phyloP scores from a whole-genome alignment of 2,797 vertebrate species.

The Staurois parvus region DNA sequence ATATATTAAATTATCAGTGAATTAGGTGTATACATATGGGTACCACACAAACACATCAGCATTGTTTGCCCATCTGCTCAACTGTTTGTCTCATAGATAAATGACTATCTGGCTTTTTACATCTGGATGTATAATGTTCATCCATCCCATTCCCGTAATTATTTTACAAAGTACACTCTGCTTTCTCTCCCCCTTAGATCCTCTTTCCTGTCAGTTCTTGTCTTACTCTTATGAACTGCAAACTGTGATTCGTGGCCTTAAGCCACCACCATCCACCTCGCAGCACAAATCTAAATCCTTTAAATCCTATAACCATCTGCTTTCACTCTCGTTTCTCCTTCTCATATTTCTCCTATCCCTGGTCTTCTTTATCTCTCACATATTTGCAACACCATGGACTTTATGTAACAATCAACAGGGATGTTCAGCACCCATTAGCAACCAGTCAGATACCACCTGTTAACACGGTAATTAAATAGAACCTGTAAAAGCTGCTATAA shows the following conservation, averaged over 20 bases:
- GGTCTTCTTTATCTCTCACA: background rate
- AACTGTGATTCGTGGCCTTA: constrained; percentile 24
- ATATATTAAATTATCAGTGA: too few species aligned
- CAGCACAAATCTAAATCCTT: constrained; percentile 32
- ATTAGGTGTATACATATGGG: too few species aligned
- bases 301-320: constrained; percentile 40
- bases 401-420: background rate
- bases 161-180: background rate
- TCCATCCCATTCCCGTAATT: too few species aligned
- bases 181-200: background rate
- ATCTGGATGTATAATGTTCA: background rate
- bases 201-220: background rate
- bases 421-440: background rate
- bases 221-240: constrained; percentile 4
- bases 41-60: too few species aligned
- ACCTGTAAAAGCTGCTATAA: too few species aligned
- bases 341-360: background rate
- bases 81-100: too few species aligned
- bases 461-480: too few species aligned
- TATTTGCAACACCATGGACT: background rate
- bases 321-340: constrained; percentile 17
- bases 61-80: too few species aligned
- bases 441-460: background rate
- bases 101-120: too few species aligned
- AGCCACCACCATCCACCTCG: constrained; percentile 29